Conservation (phyloP, 2,888 invertebrate species). For the Leucophora obtusa region DNA sequence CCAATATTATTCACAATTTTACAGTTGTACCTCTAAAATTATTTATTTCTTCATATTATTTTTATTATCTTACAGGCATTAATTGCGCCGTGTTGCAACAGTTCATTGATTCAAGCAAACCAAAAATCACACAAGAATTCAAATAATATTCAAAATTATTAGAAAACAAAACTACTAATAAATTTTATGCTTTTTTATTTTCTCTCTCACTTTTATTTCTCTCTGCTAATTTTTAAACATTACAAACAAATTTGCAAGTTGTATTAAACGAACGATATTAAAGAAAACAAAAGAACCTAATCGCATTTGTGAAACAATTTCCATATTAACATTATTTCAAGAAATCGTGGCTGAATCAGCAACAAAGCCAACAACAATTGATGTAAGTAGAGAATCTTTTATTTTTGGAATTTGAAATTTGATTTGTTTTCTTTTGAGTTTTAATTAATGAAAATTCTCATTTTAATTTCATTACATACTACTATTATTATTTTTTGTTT, state of each 20-base stretch:
- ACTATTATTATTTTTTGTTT: constrained; percentile 29
- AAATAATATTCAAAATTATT: constrained; percentile 22
- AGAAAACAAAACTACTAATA: constrained; percentile 15
- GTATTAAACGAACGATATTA: constrained; percentile 14
- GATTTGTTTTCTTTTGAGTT: constrained; percentile 21
- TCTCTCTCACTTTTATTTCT: not conserved
- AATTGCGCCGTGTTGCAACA: constrained; percentile 41
- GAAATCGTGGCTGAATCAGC: constrained; percentile 73
- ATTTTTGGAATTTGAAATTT: constrained; percentile 31
- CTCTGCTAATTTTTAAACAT: constrained; percentile 19
- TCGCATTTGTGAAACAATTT: constrained; percentile 39
- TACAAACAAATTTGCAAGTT: not conserved
- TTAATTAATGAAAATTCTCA: not conserved
- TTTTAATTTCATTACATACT: constrained; percentile 7
- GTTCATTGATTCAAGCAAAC: constrained; percentile 38
- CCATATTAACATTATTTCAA: constrained; percentile 42
- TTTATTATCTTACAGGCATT: constrained; percentile 44
- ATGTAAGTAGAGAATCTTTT: constrained; percentile 72
- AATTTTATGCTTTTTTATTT: constrained; percentile 10
- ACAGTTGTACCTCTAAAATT: not conserved
- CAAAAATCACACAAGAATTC: constrained; percentile 19
- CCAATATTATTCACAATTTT: not conserved
- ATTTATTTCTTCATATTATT: constrained; percentile 22
- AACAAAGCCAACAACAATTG: constrained; percentile 72
- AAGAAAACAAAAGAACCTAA: constrained; percentile 29